Evolutionary conservation across 2,888 invertebrate species (phyloP), one percentile per base, ranked within the genome.

Genomic region (Branchellion lobata): DNA sequence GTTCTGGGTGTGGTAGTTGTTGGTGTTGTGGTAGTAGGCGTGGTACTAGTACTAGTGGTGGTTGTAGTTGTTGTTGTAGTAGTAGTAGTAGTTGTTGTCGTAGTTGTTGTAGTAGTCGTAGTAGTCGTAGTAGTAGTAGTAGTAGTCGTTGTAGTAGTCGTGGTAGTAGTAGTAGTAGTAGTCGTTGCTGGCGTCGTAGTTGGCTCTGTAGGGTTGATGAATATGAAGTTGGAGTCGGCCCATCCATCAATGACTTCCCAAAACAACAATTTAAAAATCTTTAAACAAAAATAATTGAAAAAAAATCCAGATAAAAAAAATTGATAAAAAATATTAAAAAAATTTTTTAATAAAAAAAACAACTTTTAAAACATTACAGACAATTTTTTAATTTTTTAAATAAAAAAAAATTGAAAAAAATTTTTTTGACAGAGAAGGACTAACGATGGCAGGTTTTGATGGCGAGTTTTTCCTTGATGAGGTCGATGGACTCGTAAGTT

Each of bases 391-490:
- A n/a, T n/a, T n/a, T n/a, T n/a, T n/a, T n/a, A n/a, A n/a, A n/a
- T n/a, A n/a, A n/a, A n/a, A n/a, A n/a, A n/a, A n/a, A n/a, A n/a
- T n/a, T n/a, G n/a, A n/a, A n/a, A n/a, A n/a, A n/a, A n/a, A n/a
- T 57, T 5, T n/a, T 3, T 5, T 14, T 18, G 21, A 57, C 21
- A 14, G 40, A 14, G 40, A 14, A 11, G 29, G 31, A n/a, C 72
- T 33, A 34, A 79, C 78, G 72, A 40, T 51, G 36, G 40, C 86
- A 86, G 1, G 86, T 84, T 79, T 85, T 84, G 53, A 85, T 83
- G 24, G 85, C 85, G 34, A 86, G 82, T 29, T 85, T 82, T 21
- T 84, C 82, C 80, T 84, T 84, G 61, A 86, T 86, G 29, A 84
- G 82, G 51, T 83, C 82, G 36, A 86, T 82, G 8, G 84, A 85